Conservation (phyloP, 2,113 vertebrate genomes). For the Lipophrys pholis region DNA sequence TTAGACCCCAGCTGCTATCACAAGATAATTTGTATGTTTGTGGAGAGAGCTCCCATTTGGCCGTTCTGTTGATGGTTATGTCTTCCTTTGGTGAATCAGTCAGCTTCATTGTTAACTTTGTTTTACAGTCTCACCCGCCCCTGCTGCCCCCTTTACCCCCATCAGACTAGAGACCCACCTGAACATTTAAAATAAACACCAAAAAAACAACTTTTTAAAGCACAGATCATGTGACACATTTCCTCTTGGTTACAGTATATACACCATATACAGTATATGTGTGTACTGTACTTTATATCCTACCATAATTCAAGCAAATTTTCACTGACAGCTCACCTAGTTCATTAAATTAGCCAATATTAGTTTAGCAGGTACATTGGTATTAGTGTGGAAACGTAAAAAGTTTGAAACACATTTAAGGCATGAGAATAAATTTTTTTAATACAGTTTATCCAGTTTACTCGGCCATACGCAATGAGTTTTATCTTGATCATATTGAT, state of each 20-base stretch:
- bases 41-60: slow-evolving; percentile 90
- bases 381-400: no score
- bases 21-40: slow-evolving; percentile 94
- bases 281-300: background rate
- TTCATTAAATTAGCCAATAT: no score
- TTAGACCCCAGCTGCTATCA: slow-evolving; percentile 96
- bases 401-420: no score
- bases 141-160: slow-evolving; percentile 35
- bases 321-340: background rate
- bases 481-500: no score
- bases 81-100: slow-evolving; percentile 67
- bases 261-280: background rate
- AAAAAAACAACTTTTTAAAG: slow-evolving; percentile 20
- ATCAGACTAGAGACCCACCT: slow-evolving; percentile 4
- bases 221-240: slow-evolving; percentile 1
- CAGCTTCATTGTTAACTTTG: slow-evolving; percentile 50
- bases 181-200: background rate
- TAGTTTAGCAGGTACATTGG: no score
- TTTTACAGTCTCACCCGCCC: slow-evolving; percentile 48
- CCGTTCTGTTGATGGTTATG: slow-evolving; percentile 77
- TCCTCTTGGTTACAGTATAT: background rate
- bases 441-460: no score
- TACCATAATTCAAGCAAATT: background rate
- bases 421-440: no score
- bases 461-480: no score